These are phyloP conservation scores for Pseudotriccus pelzelni DNA, from an alignment of 2,797 vertebrate species.

Conservation along the genomic window DNA sequence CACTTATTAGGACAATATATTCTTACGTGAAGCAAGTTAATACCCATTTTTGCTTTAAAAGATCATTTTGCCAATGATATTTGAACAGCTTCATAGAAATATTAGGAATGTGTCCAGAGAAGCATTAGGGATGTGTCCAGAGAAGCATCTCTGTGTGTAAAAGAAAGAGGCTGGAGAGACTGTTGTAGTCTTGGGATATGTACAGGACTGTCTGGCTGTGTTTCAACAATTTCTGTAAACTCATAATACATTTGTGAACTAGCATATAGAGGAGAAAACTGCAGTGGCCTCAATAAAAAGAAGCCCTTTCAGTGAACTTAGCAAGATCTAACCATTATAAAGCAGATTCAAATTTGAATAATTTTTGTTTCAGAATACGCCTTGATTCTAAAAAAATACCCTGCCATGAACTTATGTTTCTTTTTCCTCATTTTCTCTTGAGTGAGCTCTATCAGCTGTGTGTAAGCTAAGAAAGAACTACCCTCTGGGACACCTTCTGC, in stretches of 20 bases:
- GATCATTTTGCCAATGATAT: background rate
- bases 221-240: background rate
- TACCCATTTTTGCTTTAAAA: slow-evolving; percentile 10
- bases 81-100: background rate
- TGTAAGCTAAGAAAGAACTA: background rate
- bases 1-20: slow-evolving; percentile 14
- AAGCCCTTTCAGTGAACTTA: background rate
- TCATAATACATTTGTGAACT: background rate
- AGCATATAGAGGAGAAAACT: background rate
- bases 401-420: background rate
- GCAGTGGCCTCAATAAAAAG: background rate
- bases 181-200: background rate
- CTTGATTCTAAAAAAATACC: background rate
- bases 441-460: background rate
- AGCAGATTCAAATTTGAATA: background rate
- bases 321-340: background rate
- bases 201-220: background rate
- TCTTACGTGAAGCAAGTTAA: background rate
- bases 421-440: background rate
- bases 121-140: background rate
- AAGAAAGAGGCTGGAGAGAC: background rate
- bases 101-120: background rate
- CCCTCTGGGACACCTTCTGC: background rate
- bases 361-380: background rate
- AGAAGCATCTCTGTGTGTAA: background rate